A percentile compares a stretch with the other conserved stretches of the same genome.
These are phyloP conservation scores for Chondrilla cf. caribensis DNA, from an alignment of 37 sponge, comb jelly and placozoan genomes.

Conservation along the genomic window DNA sequence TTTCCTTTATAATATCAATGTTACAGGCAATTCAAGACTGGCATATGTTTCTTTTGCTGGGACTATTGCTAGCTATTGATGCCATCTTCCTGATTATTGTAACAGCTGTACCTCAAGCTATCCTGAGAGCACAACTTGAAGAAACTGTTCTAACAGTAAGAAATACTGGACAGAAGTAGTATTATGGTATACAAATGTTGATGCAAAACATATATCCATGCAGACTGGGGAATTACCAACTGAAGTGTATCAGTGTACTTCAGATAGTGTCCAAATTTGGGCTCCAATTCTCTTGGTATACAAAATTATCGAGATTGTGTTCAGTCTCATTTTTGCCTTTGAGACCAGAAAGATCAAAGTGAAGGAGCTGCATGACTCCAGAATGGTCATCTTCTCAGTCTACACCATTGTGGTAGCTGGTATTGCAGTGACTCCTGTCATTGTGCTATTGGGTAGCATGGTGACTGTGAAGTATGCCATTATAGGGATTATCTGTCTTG, in stretches of 20 bases:
- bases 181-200: background rate
- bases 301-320: conserved; percentile 40
- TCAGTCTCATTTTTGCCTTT: conserved; percentile 52
- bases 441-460: conserved; percentile 19
- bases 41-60: conserved; percentile 39
- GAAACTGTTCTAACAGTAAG: conserved; percentile 27
- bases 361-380: conserved; percentile 35
- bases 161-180: background rate
- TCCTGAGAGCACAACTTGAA: conserved; percentile 11
- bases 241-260: background rate
- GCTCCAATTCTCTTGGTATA: conserved; percentile 36
- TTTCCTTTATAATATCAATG: too few species aligned
- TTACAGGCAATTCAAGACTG: conserved; percentile 51
- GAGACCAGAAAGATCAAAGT: conserved; percentile 23
- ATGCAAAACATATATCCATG: too few species aligned
- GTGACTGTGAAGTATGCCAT: conserved; percentile 34
- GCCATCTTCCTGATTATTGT: conserved; percentile 30
- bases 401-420: conserved; percentile 52
- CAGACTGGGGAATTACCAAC: background rate
- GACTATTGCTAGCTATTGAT: conserved; percentile 27
- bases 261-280: conserved; percentile 10
- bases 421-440: conserved; percentile 38
- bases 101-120: conserved; percentile 36
- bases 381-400: conserved; percentile 36
- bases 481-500: conserved; percentile 24